Evolutionary conservation across 2,113 vertebrate species (phyloP), one percentile per base, ranked within the genome.

Genomic region (Tretioscincus oriximinensis): DNA sequence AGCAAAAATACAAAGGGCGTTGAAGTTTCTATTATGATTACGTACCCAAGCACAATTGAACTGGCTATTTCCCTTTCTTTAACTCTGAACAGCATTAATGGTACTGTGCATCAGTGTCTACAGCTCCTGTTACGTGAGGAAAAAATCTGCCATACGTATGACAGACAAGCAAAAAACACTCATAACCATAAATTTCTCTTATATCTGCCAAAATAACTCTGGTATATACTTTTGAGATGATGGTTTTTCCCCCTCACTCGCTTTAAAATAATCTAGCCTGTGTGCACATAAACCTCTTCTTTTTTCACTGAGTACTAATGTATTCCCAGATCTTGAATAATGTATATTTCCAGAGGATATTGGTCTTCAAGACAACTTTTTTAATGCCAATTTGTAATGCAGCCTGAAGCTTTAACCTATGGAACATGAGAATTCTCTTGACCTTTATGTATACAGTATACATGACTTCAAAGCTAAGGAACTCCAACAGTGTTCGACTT

Each of bases 161-260:
- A 76, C 58, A 76, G 73, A 82, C 66, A 70, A 76, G 66, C 54
- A 82, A 76, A 28, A 76, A 51, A 76, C 73, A 81, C 73, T 47
- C 65, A 70, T 49, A 70, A 51, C 54, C 70, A 61, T 76, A 76
- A 70, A 82, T 70, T 82, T 49, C 54, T 73, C 76, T 28, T 24
- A 28, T 70, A 28, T 70, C 73, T 82, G 73, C 21, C 80, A 82
- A 82, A 81, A 82, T n/a, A 76, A 63, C 69, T 63, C 66, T 76
- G 51, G 29, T 65, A 68, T 69, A 22, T 63, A 69, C 51, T 66
- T 81, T 76, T 76, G 65, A 61, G 54, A n/a, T 69, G 76, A 70
- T 24, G 65, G 41, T 20, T 28, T 51, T 2, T 72, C 64, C 72
- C 35, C 21, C 0, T 79, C 35, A 41, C 29, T 22, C 35, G 60